Conservation (phyloP, 2,113 vertebrate species). For the Hippocampus guttulatus region DNA sequence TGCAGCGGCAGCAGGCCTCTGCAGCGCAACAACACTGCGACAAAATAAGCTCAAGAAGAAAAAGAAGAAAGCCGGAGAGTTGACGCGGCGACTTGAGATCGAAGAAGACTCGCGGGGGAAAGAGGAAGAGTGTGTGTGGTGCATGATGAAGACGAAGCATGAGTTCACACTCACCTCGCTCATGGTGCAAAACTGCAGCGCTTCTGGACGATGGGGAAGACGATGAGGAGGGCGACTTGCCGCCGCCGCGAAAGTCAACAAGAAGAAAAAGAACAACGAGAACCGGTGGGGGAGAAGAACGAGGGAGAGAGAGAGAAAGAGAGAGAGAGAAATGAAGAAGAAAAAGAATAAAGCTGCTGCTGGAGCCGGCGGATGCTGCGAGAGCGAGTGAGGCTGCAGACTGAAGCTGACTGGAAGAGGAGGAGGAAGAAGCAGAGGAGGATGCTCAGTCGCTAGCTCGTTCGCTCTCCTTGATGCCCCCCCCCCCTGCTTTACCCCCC, state of each 20-base stretch:
- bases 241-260: not conserved
- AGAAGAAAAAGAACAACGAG: not conserved
- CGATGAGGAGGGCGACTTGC: conserved; percentile 29
- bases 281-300: not conserved
- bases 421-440: not conserved
- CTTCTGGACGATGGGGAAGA: not conserved
- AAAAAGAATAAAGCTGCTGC: no score
- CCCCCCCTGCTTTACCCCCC: not conserved
- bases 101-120: not conserved
- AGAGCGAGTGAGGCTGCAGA: not conserved
- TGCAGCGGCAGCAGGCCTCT: not conserved
- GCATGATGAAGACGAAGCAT: conserved; percentile 4
- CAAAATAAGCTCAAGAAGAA: not conserved
- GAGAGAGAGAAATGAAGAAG: not conserved
- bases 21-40: conserved; percentile 5
- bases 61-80: not conserved
- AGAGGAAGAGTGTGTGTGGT: not conserved
- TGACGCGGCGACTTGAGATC: not conserved
- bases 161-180: conserved; percentile 67
- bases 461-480: not conserved
- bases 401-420: not conserved
- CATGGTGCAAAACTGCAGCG: conserved; percentile 56
- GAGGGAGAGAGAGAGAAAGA: not conserved
- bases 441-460: not conserved
- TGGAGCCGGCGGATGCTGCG: not conserved